Evolutionary conservation across 2,797 vertebrate species (phyloP), one percentile per base, ranked within the genome.

Genomic region (Aselliscus stoliczkanus): DNA sequence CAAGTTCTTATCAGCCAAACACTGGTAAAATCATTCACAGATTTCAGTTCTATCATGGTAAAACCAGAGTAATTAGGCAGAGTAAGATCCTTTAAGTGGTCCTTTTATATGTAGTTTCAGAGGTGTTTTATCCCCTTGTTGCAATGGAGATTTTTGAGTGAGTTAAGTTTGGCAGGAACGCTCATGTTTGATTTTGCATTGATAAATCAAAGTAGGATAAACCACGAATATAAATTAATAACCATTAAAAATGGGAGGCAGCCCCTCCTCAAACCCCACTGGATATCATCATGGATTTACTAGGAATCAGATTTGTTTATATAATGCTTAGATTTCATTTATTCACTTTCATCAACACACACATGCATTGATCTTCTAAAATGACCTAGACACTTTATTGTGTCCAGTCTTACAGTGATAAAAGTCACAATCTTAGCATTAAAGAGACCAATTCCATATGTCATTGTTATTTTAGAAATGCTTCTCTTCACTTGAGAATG

Each of bases 11-110:
- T 73, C 47, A 80, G 39, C 96, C 50, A 96, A 87, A 96, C 9
- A 17, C 2, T 56, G 72, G 54, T 93, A 94, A 95, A 82, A 93
- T 88, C 95, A 98, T 88, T 93, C 62, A 94, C 17, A 82, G 69
- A 54, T 88, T 86, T 72, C 80, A 85, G 44, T 54, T 47, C 75
- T 72, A 95, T 50, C 58, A 39, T 31, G 8, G 47, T 47, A 75
- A 87, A 93, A 52, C 47, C 44, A 92, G 9, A 0, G 20, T 39
- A 83, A 95, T 96, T 96, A 94, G 77, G 88, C 2, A 90, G 73
- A 89, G 64, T 93, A 83, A 94, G 87, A 81, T 58, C 7, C 80
- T 70, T 72, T 93, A 95, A 80, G 25, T 34, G 2, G 0, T 0
- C 27, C 9, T 56, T 42, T 67, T n/a, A 20, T 34, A 75, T 81